phyloP scores from a whole-genome alignment of 2,888 invertebrate genomes.

The Noctua fimbriata region DNA sequence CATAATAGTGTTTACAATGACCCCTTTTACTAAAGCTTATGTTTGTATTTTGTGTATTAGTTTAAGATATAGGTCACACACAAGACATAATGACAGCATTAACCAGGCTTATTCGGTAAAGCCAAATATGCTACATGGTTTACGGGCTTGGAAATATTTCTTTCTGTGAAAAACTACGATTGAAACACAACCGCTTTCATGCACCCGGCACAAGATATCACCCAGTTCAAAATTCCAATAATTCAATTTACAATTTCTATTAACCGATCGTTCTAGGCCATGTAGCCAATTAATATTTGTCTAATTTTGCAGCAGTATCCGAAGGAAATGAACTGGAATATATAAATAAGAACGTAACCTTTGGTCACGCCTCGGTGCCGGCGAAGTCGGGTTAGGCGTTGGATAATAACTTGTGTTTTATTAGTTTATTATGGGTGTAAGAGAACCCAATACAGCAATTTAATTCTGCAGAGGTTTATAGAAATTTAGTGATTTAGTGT shows the following conservation, averaged over 20 bases:
- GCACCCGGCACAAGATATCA: slow-evolving; percentile 5
- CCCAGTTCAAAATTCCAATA: background rate
- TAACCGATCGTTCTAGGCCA: slow-evolving; percentile 34
- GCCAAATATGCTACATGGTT: background rate
- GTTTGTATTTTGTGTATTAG: too few relatives aligned
- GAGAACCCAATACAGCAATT: slow-evolving; percentile 9
- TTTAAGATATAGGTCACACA: too few relatives aligned
- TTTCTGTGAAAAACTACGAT: too few relatives aligned
- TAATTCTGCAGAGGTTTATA: too few relatives aligned
- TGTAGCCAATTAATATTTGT: slow-evolving; percentile 41
- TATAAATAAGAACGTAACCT: slow-evolving; percentile 44
- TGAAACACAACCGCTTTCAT: background rate
- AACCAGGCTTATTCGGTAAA: too few relatives aligned
- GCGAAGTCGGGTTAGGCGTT: slow-evolving; percentile 11
- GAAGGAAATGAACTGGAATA: slow-evolving; percentile 44
- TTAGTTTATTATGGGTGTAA: slow-evolving; percentile 11
- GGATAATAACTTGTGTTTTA: slow-evolving; percentile 17
- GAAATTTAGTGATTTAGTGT: too few relatives aligned
- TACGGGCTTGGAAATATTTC: background rate
- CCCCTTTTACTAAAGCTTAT: too few relatives aligned
- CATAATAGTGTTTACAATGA: too few relatives aligned
- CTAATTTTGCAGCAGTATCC: slow-evolving; percentile 21
- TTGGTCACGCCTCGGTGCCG: slow-evolving; percentile 32
- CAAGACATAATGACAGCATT: too few relatives aligned
- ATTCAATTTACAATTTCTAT: slow-evolving; percentile 38